phyloP scores from a whole-genome alignment of 2,113 vertebrate genomes.

The Leptocoma aspasia region DNA sequence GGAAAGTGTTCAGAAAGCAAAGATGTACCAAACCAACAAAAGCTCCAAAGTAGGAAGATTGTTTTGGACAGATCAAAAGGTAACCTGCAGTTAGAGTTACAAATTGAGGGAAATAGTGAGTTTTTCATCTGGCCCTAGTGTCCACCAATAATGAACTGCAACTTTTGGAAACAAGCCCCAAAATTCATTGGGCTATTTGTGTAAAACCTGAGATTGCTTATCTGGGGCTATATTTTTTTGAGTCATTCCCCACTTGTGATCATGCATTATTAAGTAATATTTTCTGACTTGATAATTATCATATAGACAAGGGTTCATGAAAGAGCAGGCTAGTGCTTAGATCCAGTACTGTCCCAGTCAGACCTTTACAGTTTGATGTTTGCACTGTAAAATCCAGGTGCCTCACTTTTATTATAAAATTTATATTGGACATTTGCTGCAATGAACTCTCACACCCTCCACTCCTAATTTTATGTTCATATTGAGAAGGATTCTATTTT shows the following conservation, averaged over 20 bases:
- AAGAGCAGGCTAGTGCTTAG: neutral
- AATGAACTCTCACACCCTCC: neutral
- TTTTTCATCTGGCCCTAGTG: neutral
- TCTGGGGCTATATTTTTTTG: neutral
- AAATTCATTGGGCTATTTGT: neutral
- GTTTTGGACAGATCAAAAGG: neutral
- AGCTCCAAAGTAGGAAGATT: neutral
- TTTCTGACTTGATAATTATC: neutral
- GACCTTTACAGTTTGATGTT: neutral
- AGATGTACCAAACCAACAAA: neutral
- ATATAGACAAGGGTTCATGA: neutral
- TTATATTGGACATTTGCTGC: slow-evolving; percentile 16
- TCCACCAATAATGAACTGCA: neutral
- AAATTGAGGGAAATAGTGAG: neutral
- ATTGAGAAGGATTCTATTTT: slow-evolving; percentile 28
- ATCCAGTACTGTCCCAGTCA: neutral
- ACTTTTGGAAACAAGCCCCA: neutral
- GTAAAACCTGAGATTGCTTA: slow-evolving; percentile 15
- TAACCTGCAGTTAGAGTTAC: neutral
- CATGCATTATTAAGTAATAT: neutral
- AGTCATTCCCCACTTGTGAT: neutral
- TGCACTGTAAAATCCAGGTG: slow-evolving; percentile 23
- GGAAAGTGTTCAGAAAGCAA: neutral
- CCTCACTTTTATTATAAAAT: slow-evolving; percentile 16
- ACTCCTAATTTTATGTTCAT: slow-evolving; percentile 11